A percentile compares a stretch with the other conserved stretches of the same genome.
Conservation (phyloP, 2,888 invertebrate genomes). For the Drosophila mimica region DNA sequence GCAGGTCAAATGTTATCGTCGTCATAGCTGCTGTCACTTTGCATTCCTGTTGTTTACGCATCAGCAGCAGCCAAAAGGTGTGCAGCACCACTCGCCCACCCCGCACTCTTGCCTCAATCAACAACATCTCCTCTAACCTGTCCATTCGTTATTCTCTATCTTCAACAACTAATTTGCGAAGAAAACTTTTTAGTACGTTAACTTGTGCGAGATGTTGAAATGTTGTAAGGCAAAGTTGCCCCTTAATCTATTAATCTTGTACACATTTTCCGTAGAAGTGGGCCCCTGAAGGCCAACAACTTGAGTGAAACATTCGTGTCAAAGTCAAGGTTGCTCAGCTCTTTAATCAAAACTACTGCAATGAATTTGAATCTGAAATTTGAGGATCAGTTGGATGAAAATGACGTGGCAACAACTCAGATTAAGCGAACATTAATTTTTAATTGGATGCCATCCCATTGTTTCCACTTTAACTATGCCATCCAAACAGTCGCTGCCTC, state of each 20-base stretch:
- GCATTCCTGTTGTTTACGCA: slow-evolving; percentile 73
- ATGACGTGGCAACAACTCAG: neutral
- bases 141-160: slow-evolving; percentile 18
- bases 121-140: slow-evolving; percentile 19
- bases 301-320: slow-evolving; percentile 2
- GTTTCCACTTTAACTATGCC: neutral
- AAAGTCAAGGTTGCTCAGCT: slow-evolving; percentile 30
- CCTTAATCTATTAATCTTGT: slow-evolving; percentile 48
- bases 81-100: slow-evolving; percentile 13
- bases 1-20: slow-evolving; percentile 51
- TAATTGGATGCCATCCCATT: neutral
- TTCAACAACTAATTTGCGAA: slow-evolving; percentile 43
- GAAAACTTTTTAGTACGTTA: slow-evolving; percentile 9
- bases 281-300: neutral
- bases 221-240: slow-evolving; percentile 4
- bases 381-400: neutral
- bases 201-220: slow-evolving; percentile 14
- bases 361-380: neutral
- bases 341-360: neutral
- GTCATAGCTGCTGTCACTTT: slow-evolving; percentile 71
- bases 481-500: neutral
- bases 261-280: slow-evolving; percentile 29
- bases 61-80: slow-evolving; percentile 57
- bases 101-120: neutral
- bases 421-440: neutral